A percentile compares a stretch with the other conserved stretches of the same genome.
Conservation (phyloP, 2,797 vertebrate species). For the Siniperca obscura region DNA sequence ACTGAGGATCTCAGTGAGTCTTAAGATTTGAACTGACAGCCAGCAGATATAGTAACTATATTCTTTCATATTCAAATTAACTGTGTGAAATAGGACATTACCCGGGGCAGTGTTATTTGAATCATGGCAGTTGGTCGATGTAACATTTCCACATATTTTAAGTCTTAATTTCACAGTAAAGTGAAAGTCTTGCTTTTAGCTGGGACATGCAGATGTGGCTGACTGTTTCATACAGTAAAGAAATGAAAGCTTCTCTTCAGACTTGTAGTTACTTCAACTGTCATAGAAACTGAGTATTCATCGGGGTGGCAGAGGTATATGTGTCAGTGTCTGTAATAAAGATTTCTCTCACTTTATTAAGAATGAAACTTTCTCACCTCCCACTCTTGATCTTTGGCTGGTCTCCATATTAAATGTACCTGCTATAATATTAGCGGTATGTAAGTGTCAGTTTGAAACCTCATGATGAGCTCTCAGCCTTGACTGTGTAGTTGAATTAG, state of each 20-base stretch:
- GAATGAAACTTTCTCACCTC: slow-evolving; percentile 75
- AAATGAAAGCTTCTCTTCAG: slow-evolving; percentile 69
- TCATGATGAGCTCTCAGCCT: slow-evolving; percentile 6
- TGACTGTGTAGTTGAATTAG: slow-evolving; percentile 12
- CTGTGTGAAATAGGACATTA: slow-evolving; percentile 44
- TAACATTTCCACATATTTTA: slow-evolving; percentile 63
- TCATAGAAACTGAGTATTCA: slow-evolving; percentile 48
- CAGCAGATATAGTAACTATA: slow-evolving; percentile 36
- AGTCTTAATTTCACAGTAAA: slow-evolving; percentile 74
- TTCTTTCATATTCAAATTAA: slow-evolving; percentile 47
- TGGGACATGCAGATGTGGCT: slow-evolving; percentile 67
- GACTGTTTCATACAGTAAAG: slow-evolving; percentile 61
- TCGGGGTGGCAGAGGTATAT: slow-evolving; percentile 1
- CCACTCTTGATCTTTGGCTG: slow-evolving; percentile 58
- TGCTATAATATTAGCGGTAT: slow-evolving; percentile 41
- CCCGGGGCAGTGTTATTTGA: slow-evolving; percentile 63
- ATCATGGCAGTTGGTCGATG: slow-evolving; percentile 47
- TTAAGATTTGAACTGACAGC: slow-evolving; percentile 38
- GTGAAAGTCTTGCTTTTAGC: slow-evolving; percentile 68
- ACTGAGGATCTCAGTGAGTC: slow-evolving; percentile 9
- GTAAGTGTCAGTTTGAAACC: slow-evolving; percentile 30
- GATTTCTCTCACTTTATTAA: slow-evolving; percentile 58
- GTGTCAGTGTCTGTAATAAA: slow-evolving; percentile 46
- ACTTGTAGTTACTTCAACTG: slow-evolving; percentile 43
- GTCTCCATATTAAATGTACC: slow-evolving; percentile 48